phyloP scores from a whole-genome alignment of 2,888 invertebrate genomes.

The Acrobasis repandana region DNA sequence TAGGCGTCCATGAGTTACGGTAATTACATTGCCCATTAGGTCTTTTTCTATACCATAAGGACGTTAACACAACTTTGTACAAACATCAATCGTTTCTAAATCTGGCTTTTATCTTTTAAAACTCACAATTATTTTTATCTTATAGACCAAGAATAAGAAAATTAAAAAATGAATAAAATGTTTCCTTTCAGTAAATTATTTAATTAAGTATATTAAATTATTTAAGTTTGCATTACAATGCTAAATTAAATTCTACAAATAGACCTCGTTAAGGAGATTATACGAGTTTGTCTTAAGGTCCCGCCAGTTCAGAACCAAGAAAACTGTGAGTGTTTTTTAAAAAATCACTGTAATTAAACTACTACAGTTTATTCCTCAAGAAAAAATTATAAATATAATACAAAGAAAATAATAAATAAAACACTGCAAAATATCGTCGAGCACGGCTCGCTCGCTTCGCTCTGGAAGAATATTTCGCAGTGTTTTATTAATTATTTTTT shows the following conservation, averaged over 20 bases:
- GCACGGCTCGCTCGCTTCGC: too few species aligned
- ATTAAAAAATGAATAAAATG: background rate
- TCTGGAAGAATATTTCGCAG: too few species aligned
- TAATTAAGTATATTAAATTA: background rate
- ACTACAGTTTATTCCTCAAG: too few species aligned
- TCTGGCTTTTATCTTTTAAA: background rate
- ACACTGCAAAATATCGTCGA: too few species aligned
- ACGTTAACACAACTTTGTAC: background rate
- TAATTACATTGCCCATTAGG: too few species aligned
- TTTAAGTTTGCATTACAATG: background rate
- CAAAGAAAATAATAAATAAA: too few species aligned
- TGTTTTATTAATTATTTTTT: too few species aligned
- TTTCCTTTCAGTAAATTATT: background rate
- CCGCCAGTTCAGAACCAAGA: too few species aligned
- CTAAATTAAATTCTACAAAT: slow-evolving; percentile 9
- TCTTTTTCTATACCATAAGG: background rate
- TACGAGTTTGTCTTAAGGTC: slow-evolving; percentile 3
- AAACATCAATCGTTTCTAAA: background rate
- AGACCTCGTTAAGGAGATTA: slow-evolving; percentile 1
- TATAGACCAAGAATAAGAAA: background rate
- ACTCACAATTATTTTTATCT: background rate
- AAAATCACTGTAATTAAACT: too few species aligned
- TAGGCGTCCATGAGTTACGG: too few species aligned
- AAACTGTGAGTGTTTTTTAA: too few species aligned
- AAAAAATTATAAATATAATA: too few species aligned